Base-by-base conservation (phyloP, 2,113 vertebrate genomes). In the Salvelinus fontinalis region DNA sequence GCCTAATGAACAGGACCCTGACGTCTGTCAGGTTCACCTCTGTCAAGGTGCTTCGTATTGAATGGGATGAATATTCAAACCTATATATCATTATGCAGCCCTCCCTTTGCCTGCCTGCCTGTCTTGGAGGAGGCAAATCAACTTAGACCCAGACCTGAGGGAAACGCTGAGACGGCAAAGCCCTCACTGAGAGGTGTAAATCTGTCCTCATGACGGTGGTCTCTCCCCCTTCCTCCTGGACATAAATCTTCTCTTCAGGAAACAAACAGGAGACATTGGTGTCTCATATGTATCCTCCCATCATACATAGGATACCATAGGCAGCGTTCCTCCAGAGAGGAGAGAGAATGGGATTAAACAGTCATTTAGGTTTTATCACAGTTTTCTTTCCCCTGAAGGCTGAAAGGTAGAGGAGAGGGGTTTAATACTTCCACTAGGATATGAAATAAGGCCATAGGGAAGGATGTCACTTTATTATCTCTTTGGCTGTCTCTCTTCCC, bases 31-130 rank as follows among this genome's bases (percentile, higher is more conserved):
- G 49, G 49, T 11, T 24, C 60, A 64, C 60, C 60, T 64, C 60
- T 11, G 22, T 64, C 60, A 64, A 64, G 60, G 4, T 64, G 57
- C 3, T 86, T 89, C 75, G 0, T 82, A 84, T 86, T 84, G 85
- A 89, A 84, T 73, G 70, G 85, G 87, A 89, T 90, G 87, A 91
- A 90, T 90, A 90, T 89, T 84, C 8, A 39, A 39, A 39, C 39
- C 39, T 39, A 39, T 39, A 39, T 39, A 39, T 39, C 39, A 9
- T 6, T 39, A 39, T 39, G 39, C 39, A 39, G 39, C 39, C 34
- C 34, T 39, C 34, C 34, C 34, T 39, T 5, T 7, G 34, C 34
- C 39, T 39, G 34, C 34, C 34, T 39, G 34, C 8, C 39, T 9
- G 39, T 9, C 39, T 39, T 39, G 39, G 39, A 39, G 39, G 39